These are phyloP conservation scores for Entelurus aequoreus DNA, from an alignment of 2,113 vertebrate genomes.

Conservation along the genomic window DNA sequence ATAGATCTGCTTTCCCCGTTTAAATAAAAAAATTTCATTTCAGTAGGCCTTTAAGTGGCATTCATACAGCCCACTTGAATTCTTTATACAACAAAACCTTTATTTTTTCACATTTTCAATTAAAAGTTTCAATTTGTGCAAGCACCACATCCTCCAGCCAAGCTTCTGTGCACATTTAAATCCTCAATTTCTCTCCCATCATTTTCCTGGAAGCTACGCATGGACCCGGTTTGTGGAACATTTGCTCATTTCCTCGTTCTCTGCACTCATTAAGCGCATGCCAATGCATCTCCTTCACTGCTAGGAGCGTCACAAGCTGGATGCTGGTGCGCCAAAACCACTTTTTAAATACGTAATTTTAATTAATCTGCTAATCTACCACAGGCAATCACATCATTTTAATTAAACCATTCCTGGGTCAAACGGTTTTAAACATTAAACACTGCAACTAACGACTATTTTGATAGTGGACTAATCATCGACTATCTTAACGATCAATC, in stretches of 20 bases:
- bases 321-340: no score
- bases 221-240: neutral
- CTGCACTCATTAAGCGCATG: neutral
- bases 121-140: neutral
- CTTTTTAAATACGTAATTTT: no score
- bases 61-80: neutral
- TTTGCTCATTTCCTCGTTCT: neutral
- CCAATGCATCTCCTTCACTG: neutral
- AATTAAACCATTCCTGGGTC: no score
- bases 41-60: no score
- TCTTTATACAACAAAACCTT: neutral
- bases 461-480: no score
- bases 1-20: no score
- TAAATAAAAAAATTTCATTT: no score
- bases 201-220: constrained; percentile 1
- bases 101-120: neutral
- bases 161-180: neutral
- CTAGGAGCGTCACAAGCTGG: neutral
- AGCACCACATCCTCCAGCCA: neutral
- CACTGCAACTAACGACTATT: no score
- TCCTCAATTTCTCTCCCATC: neutral
- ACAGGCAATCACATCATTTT: no score
- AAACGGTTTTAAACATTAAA: no score
- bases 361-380: no score
- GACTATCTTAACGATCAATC: no score